Evolutionary conservation across 2,113 vertebrate species (phyloP), one percentile per base, ranked within the genome.

Genomic region (Paracanthobrama guichenoti): DNA sequence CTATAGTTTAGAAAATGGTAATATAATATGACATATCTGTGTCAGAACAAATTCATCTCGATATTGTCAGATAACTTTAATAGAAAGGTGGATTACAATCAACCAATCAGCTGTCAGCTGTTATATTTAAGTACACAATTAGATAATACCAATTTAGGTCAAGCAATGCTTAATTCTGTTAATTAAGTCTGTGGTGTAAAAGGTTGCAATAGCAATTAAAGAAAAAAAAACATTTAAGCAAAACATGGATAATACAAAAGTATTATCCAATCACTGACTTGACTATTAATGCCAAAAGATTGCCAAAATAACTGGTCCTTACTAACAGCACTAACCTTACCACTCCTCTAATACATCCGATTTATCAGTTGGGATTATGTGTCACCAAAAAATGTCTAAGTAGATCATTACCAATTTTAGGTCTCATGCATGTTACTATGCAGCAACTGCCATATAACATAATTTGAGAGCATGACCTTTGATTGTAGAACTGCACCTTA

Each of bases 381-480:
- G 39, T 73, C 42, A 46, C n/a, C 22, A 73, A 73, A 73, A 86
- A 79, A 89, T 83, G 80, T 87, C 92, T 94, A 91, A 88, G 28
- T 84, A 88, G 83, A 90, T 87, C 75, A 84, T 86, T 82, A 89
- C 66, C 81, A 81, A 89, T 88, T 62, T 13, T 84, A 89, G 89
- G 90, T 90, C 91, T 91, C 86, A 66, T 87, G 72, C 87, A 89
- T 88, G 90, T 85, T 83, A 90, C 84, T 79, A 84, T 90, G 77
- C 92, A 87, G 92, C 90, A 90, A 88, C 91, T 86, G 84, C 86
- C 85, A 86, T 82, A 87, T 81, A 79, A 78, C 60, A 88, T 88
- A 87, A 86, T 88, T 82, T 67, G 88, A 67, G 72, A 79, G 89
- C 91, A 92, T 92, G 88, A 92, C 92, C 88, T 89, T 82, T 86